Conservation (phyloP, 2,888 invertebrate species). For the Caenorhabditis zanzibari region DNA sequence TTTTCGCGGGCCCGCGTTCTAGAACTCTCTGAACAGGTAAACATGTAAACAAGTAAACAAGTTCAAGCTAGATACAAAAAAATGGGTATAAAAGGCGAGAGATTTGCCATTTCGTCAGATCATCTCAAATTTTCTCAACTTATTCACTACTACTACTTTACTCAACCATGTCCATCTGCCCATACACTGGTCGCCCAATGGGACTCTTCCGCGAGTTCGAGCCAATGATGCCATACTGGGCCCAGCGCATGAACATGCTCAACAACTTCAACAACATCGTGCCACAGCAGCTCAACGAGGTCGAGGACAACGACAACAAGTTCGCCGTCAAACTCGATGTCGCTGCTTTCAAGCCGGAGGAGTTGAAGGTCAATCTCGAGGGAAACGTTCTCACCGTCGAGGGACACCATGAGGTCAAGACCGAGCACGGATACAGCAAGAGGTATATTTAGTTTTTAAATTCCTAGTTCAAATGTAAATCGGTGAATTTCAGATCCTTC, state of each 20-base stretch:
- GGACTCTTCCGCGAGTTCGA: constrained; percentile 40
- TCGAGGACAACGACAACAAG: constrained; percentile 58
- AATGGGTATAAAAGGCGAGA: constrained; percentile 32
- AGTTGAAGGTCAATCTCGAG: constrained; percentile 70
- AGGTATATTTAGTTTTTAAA: constrained; percentile 35
- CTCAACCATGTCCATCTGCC: constrained; percentile 57
- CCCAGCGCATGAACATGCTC: constrained; percentile 25
- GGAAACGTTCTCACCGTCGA: constrained; percentile 66
- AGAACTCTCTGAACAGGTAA: constrained; percentile 23
- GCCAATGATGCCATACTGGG: constrained; percentile 38
- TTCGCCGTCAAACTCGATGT: constrained; percentile 68
- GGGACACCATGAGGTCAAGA: constrained; percentile 67
- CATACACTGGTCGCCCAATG: constrained; percentile 44
- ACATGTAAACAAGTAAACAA: constrained; percentile 39
- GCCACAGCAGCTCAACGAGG: constrained; percentile 26
- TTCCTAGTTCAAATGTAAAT: neutral
- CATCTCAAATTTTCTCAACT: constrained; percentile 3
- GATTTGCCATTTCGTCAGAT: constrained; percentile 21
- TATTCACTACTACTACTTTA: neutral
- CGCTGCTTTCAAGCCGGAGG: constrained; percentile 69
- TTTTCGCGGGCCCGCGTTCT: neutral
- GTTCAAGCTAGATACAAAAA: constrained; percentile 17
- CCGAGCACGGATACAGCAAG: constrained; percentile 64
- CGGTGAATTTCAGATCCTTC: constrained; percentile 61
- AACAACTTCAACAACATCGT: constrained; percentile 50